phyloP scores from a whole-genome alignment of 1,140 invertebrate species.

The Drosophila ananassae region DNA sequence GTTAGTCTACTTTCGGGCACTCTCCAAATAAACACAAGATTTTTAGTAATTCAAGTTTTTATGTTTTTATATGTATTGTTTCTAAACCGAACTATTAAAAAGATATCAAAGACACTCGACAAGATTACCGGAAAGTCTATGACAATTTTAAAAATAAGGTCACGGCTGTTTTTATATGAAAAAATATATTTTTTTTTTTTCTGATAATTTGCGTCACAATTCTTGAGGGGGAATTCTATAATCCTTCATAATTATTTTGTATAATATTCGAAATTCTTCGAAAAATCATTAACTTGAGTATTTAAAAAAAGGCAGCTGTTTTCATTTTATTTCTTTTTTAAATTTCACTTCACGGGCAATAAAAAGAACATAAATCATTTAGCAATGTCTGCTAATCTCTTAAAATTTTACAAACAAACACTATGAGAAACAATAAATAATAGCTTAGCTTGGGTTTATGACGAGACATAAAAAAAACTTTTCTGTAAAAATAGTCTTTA shows the following conservation, averaged over 20 bases:
- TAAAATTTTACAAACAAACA: not conserved
- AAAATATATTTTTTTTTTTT: constrained; percentile 3
- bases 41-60: constrained; percentile 1
- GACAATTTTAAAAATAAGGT: constrained; percentile 26
- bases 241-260: not conserved
- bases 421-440: not conserved
- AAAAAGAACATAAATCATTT: constrained; percentile 20
- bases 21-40: constrained; percentile 6
- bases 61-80: constrained; percentile 2
- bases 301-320: not conserved
- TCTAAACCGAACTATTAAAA: not conserved
- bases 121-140: constrained; percentile 8
- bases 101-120: constrained; percentile 8
- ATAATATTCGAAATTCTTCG: not conserved
- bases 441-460: not conserved
- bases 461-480: not conserved
- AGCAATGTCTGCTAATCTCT: not conserved
- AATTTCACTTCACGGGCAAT: constrained; percentile 1
- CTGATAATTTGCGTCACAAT: constrained; percentile 19
- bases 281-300: not conserved
- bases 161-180: constrained; percentile 22
- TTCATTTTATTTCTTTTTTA: not conserved
- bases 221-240: not conserved
- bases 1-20: constrained; percentile 62
- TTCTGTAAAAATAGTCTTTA: not conserved